Evolutionary conservation across 2,113 vertebrate genomes (phyloP).

Genomic region (Oryzias melastigma): DNA sequence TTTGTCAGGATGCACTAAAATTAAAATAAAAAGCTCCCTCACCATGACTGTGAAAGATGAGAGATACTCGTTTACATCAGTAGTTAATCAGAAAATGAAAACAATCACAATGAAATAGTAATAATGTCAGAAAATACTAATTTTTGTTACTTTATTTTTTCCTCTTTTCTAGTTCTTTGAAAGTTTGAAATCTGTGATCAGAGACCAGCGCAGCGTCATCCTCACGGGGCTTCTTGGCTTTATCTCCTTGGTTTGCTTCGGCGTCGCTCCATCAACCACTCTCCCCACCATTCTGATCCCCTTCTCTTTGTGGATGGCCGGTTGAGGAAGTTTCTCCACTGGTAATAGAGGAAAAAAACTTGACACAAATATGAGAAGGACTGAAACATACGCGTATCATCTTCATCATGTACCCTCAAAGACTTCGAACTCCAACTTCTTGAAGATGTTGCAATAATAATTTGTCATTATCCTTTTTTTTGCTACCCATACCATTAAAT

Average conservation of each 20-base stretch:
- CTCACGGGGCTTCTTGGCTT: constrained; percentile 81
- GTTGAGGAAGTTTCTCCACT: constrained; percentile 60
- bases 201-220: constrained; percentile 89
- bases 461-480: no score
- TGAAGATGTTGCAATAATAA: no score
- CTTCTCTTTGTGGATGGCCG: constrained; percentile 92
- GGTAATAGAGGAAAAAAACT: constrained; percentile 10
- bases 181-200: constrained; percentile 86
- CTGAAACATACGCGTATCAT: background rate
- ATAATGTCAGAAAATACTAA: background rate
- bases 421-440: no score
- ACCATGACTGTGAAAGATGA: no score
- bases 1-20: no score
- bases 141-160: background rate
- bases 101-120: background rate
- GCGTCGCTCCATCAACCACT: constrained; percentile 82
- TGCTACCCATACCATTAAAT: no score
- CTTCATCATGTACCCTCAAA: no score
- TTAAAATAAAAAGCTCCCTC: no score
- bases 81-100: background rate
- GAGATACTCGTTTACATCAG: no score
- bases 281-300: constrained; percentile 87
- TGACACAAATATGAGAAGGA: background rate
- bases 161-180: constrained; percentile 84
- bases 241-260: constrained; percentile 80